phyloP scores from a whole-genome alignment of 2,888 invertebrate species.

The Kuschelorhynchus macadamiae region DNA sequence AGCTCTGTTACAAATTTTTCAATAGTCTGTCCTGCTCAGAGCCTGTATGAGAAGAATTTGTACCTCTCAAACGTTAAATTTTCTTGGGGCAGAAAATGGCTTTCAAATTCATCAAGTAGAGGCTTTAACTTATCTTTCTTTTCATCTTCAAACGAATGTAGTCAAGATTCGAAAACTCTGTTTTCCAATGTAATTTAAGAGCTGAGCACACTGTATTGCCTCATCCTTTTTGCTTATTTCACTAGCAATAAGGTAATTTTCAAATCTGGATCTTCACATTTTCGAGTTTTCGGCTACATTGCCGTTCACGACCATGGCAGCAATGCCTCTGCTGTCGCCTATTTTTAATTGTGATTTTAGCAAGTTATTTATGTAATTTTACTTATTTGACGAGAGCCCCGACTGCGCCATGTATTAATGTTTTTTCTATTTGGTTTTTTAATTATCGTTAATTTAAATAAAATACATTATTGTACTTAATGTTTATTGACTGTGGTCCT shows the following conservation, averaged over 20 bases:
- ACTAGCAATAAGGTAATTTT: too few relatives aligned
- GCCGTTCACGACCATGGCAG: background rate
- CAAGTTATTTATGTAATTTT: too few relatives aligned
- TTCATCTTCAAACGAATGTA: background rate
- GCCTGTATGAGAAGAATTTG: background rate
- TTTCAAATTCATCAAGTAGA: background rate
- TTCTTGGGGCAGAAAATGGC: background rate
- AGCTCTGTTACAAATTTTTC: background rate
- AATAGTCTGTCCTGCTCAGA: background rate
- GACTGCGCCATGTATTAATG: too few relatives aligned
- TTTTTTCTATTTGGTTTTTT: too few relatives aligned
- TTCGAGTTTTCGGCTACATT: background rate
- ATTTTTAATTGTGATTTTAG: background rate
- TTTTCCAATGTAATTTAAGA: constrained; percentile 7
- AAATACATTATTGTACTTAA: too few relatives aligned
- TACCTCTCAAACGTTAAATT: constrained; percentile 11
- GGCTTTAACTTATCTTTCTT: background rate
- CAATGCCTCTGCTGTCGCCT: background rate
- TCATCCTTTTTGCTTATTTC: background rate
- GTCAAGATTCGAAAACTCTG: constrained; percentile 10
- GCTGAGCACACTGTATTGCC: constrained; percentile 2
- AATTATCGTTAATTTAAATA: too few relatives aligned
- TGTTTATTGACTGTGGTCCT: too few relatives aligned
- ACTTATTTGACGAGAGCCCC: too few relatives aligned
- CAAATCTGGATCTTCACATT: background rate